Conservation (phyloP, 2,888 invertebrate genomes). For the Eupithecia vulgata region DNA sequence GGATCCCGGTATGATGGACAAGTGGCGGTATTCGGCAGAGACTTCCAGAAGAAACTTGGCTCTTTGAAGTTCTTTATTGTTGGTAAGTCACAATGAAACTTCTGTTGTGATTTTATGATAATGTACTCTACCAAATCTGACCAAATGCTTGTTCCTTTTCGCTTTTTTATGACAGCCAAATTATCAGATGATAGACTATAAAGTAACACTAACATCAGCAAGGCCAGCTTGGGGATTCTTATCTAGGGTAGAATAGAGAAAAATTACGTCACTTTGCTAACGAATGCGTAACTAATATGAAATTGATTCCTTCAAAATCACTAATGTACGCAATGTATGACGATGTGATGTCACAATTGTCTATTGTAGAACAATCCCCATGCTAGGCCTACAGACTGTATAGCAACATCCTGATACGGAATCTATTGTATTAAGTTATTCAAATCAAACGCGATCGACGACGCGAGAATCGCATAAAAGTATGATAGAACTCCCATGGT, state of each 20-base stretch:
- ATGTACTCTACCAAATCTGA: neutral
- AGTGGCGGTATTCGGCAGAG: slow-evolving; percentile 95
- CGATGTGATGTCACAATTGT: no score
- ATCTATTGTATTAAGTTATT: neutral
- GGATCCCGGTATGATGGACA: slow-evolving; percentile 94
- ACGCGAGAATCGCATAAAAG: neutral
- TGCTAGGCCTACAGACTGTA: no score
- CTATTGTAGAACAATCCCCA: no score
- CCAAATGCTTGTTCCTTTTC: neutral
- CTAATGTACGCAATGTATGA: no score
- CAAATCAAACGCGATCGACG: neutral
- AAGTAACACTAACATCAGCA: neutral
- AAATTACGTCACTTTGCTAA: no score
- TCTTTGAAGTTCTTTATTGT: slow-evolving; percentile 91
- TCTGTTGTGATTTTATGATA: neutral
- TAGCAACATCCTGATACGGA: neutral
- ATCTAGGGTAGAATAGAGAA: no score
- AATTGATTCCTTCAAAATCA: no score
- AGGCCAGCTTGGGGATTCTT: no score
- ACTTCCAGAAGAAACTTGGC: slow-evolving; percentile 94
- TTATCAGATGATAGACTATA: neutral
- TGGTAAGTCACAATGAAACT: slow-evolving; percentile 65
- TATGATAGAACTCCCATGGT: neutral
- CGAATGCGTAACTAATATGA: no score
- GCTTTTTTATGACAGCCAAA: neutral